These are phyloP conservation scores for Oxystoma pomonae DNA, from an alignment of 2,888 invertebrate genomes.

Conservation along the genomic window DNA sequence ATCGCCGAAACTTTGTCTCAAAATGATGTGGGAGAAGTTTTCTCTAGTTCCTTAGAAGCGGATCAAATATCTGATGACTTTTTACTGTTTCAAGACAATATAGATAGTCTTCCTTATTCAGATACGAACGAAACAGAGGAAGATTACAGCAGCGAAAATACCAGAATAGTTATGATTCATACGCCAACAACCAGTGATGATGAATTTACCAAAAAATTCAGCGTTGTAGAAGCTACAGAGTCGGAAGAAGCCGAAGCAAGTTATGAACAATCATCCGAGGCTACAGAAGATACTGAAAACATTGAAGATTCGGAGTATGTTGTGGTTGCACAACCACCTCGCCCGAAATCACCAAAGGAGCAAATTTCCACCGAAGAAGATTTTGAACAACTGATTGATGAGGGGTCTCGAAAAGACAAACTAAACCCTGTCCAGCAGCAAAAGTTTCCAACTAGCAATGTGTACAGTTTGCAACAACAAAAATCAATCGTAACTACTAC, in stretches of 20 bases:
- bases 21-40: conserved; percentile 54
- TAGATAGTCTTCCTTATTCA: conserved; percentile 57
- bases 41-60: conserved; percentile 58
- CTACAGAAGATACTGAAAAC: conserved; percentile 50
- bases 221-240: conserved; percentile 51
- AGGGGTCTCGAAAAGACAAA: conserved; percentile 55
- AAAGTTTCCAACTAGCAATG: conserved; percentile 37
- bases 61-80: conserved; percentile 59
- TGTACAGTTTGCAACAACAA: conserved; percentile 34
- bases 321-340: conserved; percentile 57
- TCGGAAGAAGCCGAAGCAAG: conserved; percentile 54
- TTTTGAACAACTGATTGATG: conserved; percentile 62
- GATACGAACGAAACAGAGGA: conserved; percentile 46
- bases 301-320: conserved; percentile 55
- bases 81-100: conserved; percentile 59
- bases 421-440: conserved; percentile 44
- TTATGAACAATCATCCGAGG: conserved; percentile 46
- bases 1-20: conserved; percentile 55
- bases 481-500: conserved; percentile 21
- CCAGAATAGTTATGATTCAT: conserved; percentile 39
- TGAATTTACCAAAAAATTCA: conserved; percentile 41
- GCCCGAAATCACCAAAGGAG: conserved; percentile 58
- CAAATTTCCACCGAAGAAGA: conserved; percentile 63
- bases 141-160: conserved; percentile 36
- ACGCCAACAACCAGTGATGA: conserved; percentile 48